Conservation (phyloP, 2,797 vertebrate species). For the Pampus argenteus region DNA sequence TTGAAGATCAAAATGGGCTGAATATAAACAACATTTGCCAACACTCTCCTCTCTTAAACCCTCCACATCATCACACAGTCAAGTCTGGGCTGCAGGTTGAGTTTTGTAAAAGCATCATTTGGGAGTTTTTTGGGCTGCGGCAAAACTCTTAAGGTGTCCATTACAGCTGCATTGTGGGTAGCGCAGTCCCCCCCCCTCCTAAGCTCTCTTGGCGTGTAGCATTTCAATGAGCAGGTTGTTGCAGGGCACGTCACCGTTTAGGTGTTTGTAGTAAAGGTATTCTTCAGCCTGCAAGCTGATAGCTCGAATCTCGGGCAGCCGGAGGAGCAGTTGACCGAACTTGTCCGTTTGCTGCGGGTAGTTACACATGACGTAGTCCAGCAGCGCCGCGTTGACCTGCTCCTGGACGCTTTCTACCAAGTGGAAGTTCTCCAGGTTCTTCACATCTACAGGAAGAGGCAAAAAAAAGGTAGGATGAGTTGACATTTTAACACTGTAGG, state of each 20-base stretch:
- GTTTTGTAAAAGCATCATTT: constrained; percentile 50
- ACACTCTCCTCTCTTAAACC: constrained; percentile 24
- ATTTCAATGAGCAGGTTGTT: constrained; percentile 99
- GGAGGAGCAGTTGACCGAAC: constrained; percentile 95
- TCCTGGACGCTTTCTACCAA: constrained; percentile 98
- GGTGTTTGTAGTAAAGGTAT: constrained; percentile 99
- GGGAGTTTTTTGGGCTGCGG: constrained; percentile 52
- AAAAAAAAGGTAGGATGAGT: constrained; percentile 7
- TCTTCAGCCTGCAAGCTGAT: constrained; percentile 99
- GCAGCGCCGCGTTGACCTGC: constrained; percentile 95
- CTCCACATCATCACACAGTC: constrained; percentile 29
- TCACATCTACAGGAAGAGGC: constrained; percentile 88
- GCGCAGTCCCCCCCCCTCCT: constrained; percentile 47
- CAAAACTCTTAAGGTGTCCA: constrained; percentile 37
- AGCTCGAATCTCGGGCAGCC: constrained; percentile 96
- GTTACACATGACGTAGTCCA: constrained; percentile 98
- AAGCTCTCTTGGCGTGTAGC: constrained; percentile 98
- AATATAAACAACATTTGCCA: constrained; percentile 43
- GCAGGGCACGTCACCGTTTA: constrained; percentile 98
- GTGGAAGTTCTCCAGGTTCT: constrained; percentile 98
- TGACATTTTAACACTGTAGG: not conserved
- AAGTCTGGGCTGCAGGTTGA: constrained; percentile 48
- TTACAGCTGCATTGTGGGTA: constrained; percentile 42
- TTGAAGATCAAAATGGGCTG: constrained; percentile 41
- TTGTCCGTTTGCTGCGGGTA: constrained; percentile 98